These are phyloP conservation scores for Sitta europaea DNA, from an alignment of 2,113 vertebrate species.

Conservation along the genomic window DNA sequence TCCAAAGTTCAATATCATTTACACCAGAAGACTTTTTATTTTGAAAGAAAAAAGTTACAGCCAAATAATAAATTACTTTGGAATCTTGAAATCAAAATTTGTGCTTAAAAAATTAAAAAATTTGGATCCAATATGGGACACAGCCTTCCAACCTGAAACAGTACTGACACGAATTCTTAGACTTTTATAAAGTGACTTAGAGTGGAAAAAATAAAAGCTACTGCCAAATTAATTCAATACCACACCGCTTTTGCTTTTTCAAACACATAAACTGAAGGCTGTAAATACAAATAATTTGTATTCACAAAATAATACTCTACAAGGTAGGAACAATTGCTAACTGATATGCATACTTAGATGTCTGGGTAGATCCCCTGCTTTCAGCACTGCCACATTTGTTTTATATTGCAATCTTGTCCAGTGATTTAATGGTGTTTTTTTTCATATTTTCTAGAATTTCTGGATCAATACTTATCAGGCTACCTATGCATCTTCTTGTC, in stretches of 20 bases:
- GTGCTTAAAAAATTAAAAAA: not conserved
- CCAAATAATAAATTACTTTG: not conserved
- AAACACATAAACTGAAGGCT: not conserved
- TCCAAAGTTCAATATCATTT: not conserved
- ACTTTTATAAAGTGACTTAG: not conserved
- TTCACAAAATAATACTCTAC: not conserved
- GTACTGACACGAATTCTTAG: not conserved
- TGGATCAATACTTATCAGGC: not conserved
- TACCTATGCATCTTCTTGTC: not conserved
- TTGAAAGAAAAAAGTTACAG: not conserved
- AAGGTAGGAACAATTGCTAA: not conserved
- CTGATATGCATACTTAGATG: accelerated
- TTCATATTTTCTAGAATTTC: not conserved
- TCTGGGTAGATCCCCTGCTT: not conserved
- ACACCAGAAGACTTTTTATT: not conserved
- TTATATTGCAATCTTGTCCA: not conserved
- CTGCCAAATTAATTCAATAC: not conserved
- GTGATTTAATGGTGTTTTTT: not conserved
- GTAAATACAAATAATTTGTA: not conserved
- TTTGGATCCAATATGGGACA: not conserved
- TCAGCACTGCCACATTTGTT: not conserved
- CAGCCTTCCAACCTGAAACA: not conserved
- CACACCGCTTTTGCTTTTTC: not conserved
- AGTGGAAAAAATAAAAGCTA: not conserved
- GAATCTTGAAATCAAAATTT: not conserved